phyloP scores from a whole-genome alignment of 1,140 invertebrate genomes.

The Ridgeia piscesae region DNA sequence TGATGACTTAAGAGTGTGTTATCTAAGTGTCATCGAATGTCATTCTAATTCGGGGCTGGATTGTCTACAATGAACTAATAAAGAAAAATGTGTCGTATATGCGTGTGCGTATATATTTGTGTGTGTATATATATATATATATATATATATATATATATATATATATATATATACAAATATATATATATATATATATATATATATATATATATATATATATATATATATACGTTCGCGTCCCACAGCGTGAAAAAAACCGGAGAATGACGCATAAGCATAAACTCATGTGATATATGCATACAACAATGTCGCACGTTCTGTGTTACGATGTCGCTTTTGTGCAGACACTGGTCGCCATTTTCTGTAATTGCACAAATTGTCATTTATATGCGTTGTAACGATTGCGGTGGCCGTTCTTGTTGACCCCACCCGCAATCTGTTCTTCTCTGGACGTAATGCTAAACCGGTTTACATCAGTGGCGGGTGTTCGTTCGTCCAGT shows the following conservation, averaged over 20 bases:
- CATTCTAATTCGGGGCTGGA: too few relatives aligned
- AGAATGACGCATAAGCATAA: background rate
- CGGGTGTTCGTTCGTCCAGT: background rate
- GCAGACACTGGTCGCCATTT: background rate
- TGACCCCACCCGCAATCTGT: background rate
- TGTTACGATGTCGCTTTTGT: background rate
- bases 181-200: too few relatives aligned
- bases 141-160: too few relatives aligned
- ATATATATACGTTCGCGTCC: too few relatives aligned
- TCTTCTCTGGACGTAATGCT: background rate
- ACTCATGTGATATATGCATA: background rate
- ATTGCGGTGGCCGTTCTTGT: background rate
- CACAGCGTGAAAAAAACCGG: background rate
- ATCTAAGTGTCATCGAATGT: too few relatives aligned
- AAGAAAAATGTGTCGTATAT: too few relatives aligned
- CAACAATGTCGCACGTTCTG: background rate
- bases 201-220: too few relatives aligned
- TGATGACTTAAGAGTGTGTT: background rate
- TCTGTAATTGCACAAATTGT: background rate
- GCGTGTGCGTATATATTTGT: too few relatives aligned
- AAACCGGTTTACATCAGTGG: background rate
- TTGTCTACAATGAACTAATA: too few relatives aligned
- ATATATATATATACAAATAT: too few relatives aligned
- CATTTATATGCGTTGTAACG: background rate
- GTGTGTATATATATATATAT: too few relatives aligned